Conservation (phyloP, 2,113 vertebrate species). For the Paramormyrops kingsleyae region DNA sequence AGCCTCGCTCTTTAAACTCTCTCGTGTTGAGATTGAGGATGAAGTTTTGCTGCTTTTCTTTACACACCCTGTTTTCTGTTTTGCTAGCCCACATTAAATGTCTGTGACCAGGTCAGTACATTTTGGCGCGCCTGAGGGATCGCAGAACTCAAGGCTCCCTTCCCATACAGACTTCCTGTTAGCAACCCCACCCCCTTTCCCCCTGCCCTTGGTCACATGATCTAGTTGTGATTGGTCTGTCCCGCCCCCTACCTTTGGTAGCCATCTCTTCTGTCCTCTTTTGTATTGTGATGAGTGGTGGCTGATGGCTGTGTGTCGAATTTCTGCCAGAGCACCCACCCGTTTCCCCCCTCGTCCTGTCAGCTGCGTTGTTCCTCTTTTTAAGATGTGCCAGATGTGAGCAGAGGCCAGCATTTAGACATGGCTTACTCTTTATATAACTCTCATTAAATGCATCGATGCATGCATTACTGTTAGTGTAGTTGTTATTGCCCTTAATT, state of each 20-base stretch:
- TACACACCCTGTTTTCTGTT: conserved; percentile 90
- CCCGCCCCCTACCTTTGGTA: neutral
- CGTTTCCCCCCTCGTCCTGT: conserved; percentile 7
- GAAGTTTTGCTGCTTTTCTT: conserved; percentile 69
- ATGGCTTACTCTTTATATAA: neutral
- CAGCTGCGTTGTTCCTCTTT: neutral
- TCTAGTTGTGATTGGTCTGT: conserved; percentile 17
- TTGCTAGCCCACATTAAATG: conserved; percentile 99
- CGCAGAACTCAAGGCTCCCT: conserved; percentile 62
- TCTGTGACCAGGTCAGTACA: conserved; percentile 99
- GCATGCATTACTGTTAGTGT: neutral
- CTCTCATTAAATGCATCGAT: neutral
- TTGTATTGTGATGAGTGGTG: conserved; percentile 10
- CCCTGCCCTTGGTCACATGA: conserved; percentile 9
- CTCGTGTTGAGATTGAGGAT: conserved; percentile 50
- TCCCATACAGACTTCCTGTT: conserved; percentile 20
- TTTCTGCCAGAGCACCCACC: neutral
- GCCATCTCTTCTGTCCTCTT: neutral
- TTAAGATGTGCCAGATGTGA: neutral
- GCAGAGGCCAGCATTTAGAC: neutral
- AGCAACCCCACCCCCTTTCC: conserved; percentile 20
- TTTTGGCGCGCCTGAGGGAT: conserved; percentile 68
- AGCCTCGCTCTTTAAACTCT: neutral
- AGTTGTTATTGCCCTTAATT: neutral
- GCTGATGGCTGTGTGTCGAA: conserved; percentile 3